phyloP scores from a whole-genome alignment of 2,797 vertebrate genomes.

The Synaphobranchus kaupii region DNA sequence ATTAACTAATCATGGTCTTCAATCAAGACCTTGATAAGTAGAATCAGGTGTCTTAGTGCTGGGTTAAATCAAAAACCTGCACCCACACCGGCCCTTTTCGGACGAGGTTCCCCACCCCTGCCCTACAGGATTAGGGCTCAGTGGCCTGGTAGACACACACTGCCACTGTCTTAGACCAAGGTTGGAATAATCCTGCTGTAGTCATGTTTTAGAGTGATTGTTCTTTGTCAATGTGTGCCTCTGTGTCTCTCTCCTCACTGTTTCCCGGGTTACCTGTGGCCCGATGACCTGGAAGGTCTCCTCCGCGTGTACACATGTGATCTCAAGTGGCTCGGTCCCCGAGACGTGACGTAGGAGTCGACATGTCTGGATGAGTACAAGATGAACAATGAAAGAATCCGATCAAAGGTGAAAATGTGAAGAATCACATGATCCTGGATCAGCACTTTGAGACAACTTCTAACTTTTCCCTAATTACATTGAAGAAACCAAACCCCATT shows the following conservation, averaged over 20 bases:
- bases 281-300: conserved; percentile 97
- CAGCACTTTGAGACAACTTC: background rate
- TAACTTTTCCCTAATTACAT: background rate
- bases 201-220: background rate
- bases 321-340: conserved; percentile 92
- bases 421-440: background rate
- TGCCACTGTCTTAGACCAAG: background rate
- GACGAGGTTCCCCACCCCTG: too few species aligned
- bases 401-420: background rate
- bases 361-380: conserved; percentile 76
- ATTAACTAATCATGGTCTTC: too few species aligned
- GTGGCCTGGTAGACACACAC: background rate
- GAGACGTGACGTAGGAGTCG: conserved; percentile 90
- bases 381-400: background rate
- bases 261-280: conserved; percentile 81
- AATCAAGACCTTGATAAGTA: too few species aligned
- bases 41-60: too few species aligned
- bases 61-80: too few species aligned
- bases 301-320: conserved; percentile 94
- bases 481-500: background rate
- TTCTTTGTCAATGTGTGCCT: background rate
- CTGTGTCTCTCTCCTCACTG: background rate
- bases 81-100: too few species aligned
- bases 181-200: background rate
- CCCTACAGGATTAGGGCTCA: background rate